Conservation (phyloP, 2,888 invertebrate genomes). For the Electrophaes corylata region DNA sequence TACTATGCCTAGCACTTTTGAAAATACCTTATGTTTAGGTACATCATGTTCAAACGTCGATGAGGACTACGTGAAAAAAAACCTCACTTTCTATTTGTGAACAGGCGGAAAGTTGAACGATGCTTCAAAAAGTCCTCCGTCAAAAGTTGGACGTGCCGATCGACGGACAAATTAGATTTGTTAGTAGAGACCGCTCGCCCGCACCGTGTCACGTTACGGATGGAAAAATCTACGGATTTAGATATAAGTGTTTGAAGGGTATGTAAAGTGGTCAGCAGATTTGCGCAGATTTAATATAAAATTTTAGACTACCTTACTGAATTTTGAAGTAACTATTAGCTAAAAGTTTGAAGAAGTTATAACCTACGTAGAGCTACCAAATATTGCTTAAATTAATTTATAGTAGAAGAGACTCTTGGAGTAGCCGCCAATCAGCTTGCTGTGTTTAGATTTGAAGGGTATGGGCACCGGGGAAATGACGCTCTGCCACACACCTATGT, state of each 20-base stretch:
- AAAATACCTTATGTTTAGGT: not conserved
- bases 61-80: conserved; percentile 29
- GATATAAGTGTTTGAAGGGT: conserved; percentile 26
- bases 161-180: conserved; percentile 76
- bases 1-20: not conserved
- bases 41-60: conserved; percentile 16
- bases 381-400: too few species aligned
- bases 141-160: conserved; percentile 72
- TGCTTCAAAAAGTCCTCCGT: conserved; percentile 67
- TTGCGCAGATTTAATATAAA: conserved; percentile 10
- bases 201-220: conserved; percentile 41
- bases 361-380: too few species aligned
- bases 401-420: too few species aligned
- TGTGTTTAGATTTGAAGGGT: too few species aligned
- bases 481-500: too few species aligned
- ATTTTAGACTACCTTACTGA: conserved; percentile 1
- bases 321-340: not conserved
- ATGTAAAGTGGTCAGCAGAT: conserved; percentile 23
- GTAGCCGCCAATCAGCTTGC: too few species aligned
- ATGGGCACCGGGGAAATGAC: too few species aligned
- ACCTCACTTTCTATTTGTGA: conserved; percentile 39
- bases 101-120: conserved; percentile 45
- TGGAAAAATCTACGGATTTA: conserved; percentile 43
- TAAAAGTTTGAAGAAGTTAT: not conserved
- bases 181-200: conserved; percentile 56